A percentile compares a stretch with the other conserved stretches of the same genome.
These are phyloP conservation scores for Ptyas mucosa DNA, from an alignment of 2,113 vertebrate genomes.

Conservation along the genomic window DNA sequence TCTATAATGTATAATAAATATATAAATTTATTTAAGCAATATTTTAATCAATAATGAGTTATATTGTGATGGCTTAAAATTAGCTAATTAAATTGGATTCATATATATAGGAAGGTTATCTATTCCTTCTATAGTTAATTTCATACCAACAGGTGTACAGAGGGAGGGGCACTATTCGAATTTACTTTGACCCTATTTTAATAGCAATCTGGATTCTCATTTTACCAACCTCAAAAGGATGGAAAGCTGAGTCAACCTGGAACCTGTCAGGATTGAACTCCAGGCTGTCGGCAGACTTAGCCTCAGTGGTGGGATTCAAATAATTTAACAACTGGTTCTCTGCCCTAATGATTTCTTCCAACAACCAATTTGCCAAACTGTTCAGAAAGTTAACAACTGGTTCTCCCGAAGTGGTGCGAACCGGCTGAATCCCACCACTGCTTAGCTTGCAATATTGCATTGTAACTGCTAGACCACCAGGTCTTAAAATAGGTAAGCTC, in stretches of 20 bases:
- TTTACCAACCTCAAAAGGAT: no score
- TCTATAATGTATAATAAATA: not conserved
- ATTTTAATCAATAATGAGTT: not conserved
- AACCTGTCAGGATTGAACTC: no score
- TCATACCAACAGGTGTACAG: not conserved
- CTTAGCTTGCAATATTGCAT: not conserved
- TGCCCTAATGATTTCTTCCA: no score
- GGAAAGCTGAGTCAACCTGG: no score
- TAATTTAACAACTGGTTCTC: no score
- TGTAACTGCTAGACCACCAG: not conserved
- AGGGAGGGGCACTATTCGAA: not conserved
- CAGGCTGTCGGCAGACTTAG: not conserved
- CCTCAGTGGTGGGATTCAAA: no score
- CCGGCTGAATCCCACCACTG: no score
- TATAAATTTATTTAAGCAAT: not conserved
- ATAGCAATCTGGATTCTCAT: not conserved
- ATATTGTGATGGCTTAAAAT: not conserved
- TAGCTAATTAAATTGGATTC: not conserved
- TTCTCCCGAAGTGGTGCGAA: no score
- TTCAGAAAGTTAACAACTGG: no score
- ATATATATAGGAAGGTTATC: not conserved
- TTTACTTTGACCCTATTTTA: not conserved
- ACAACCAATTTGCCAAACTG: no score
- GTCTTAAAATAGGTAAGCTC: not conserved
- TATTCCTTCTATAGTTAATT: not conserved